These are phyloP conservation scores for Diaprepes abbreviatus DNA, from an alignment of 2,888 invertebrate species.

Conservation along the genomic window DNA sequence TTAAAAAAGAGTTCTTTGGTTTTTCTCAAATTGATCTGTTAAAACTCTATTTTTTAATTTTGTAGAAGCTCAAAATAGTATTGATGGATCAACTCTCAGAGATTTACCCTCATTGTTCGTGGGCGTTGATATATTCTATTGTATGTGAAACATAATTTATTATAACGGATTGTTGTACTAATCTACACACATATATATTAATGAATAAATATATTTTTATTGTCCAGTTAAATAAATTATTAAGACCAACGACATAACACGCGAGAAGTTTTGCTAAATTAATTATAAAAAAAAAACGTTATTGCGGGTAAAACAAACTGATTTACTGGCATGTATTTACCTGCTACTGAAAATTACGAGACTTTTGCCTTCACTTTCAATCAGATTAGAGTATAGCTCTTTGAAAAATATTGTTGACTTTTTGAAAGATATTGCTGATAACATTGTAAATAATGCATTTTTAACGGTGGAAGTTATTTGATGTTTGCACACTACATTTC, in stretches of 20 bases:
- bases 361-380: slow-evolving; percentile 23
- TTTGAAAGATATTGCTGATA: not conserved
- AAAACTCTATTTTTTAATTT: too few species aligned
- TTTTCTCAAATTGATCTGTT: too few species aligned
- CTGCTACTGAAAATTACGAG: slow-evolving; percentile 27
- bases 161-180: too few species aligned
- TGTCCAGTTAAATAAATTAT: not conserved
- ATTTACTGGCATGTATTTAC: not conserved
- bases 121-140: too few species aligned
- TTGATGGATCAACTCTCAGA: too few species aligned
- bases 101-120: too few species aligned
- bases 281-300: not conserved
- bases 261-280: not conserved
- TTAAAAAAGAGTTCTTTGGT: too few species aligned
- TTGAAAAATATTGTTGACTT: slow-evolving; percentile 22
- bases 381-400: slow-evolving; percentile 36
- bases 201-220: too few species aligned
- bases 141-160: too few species aligned
- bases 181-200: too few species aligned
- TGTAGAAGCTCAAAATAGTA: too few species aligned
- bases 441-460: not conserved
- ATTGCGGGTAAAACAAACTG: not conserved
- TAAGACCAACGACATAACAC: not conserved
- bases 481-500: slow-evolving; percentile 3
- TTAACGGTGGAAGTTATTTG: slow-evolving; percentile 2